A percentile compares a stretch with the other conserved stretches of the same genome.
These are phyloP conservation scores for Argya squamiceps DNA, from an alignment of 2,797 vertebrate species.

Conservation along the genomic window DNA sequence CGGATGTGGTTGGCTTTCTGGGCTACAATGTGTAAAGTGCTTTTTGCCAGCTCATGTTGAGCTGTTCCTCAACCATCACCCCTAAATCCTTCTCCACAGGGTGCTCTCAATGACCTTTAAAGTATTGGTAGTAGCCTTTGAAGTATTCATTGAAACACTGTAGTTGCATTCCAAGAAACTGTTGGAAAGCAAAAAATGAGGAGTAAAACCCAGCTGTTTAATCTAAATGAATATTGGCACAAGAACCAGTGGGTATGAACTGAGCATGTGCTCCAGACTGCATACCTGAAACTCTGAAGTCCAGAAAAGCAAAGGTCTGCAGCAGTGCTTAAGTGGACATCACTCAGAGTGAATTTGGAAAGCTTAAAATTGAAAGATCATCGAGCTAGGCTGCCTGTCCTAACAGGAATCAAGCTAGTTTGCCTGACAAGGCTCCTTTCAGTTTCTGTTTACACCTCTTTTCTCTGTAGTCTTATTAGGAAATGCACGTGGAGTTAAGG, in stretches of 20 bases:
- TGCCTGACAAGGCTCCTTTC: neutral
- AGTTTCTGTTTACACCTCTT: neutral
- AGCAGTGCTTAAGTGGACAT: neutral
- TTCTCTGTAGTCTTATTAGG: neutral
- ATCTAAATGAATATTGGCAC: neutral
- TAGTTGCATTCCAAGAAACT: neutral
- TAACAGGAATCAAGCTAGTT: neutral
- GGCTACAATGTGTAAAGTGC: neutral
- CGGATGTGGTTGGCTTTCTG: neutral
- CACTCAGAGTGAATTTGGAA: neutral
- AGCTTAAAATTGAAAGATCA: neutral
- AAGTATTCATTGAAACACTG: neutral
- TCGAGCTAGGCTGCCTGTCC: neutral
- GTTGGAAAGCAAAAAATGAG: neutral
- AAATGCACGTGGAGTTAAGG: neutral
- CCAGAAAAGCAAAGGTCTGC: neutral
- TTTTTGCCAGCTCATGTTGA: accelerated
- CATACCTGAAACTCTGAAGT: neutral
- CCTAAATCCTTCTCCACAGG: neutral
- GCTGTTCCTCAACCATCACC: neutral
- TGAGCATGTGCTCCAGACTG: accelerated
- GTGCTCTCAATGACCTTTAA: neutral
- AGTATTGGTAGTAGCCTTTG: neutral
- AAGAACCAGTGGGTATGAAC: neutral
- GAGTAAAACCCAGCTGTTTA: accelerated